These are phyloP conservation scores for Synanthedon vespiformis DNA, from an alignment of 2,888 invertebrate genomes.

Conservation along the genomic window DNA sequence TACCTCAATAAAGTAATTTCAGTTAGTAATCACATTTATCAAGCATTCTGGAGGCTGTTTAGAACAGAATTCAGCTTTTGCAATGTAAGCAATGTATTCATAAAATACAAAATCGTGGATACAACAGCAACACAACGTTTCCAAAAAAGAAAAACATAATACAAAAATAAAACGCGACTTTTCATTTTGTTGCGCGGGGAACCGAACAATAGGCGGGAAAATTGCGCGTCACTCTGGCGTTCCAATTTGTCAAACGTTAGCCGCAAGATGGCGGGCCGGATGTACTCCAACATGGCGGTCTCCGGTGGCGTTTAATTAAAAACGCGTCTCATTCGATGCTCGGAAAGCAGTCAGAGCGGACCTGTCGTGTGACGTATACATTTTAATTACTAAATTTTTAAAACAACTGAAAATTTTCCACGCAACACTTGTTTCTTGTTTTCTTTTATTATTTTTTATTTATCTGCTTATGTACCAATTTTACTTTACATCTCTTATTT, in stretches of 20 bases:
- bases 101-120: conserved; percentile 31
- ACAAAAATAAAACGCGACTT: conserved; percentile 55
- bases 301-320: conserved; percentile 65
- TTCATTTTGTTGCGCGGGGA: conserved; percentile 66
- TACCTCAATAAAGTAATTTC: too few species aligned
- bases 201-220: conserved; percentile 68
- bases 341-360: conserved; percentile 27
- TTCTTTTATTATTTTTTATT: too few species aligned
- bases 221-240: conserved; percentile 69
- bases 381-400: too few species aligned
- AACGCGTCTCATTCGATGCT: conserved; percentile 57
- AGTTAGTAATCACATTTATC: too few species aligned
- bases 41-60: too few species aligned
- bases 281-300: conserved; percentile 50
- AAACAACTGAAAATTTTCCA: too few species aligned
- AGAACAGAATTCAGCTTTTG: too few species aligned
- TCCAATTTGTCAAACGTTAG: conserved; percentile 69
- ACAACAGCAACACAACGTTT: conserved; percentile 37
- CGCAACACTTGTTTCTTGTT: too few species aligned
- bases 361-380: conserved; percentile 13
- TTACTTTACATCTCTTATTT: too few species aligned
- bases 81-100: conserved; percentile 34
- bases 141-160: conserved; percentile 40
- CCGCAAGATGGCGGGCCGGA: conserved; percentile 63
- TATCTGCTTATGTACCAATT: too few species aligned